phyloP scores from a whole-genome alignment of 2,797 vertebrate genomes.

The Psittacula derbiana region DNA sequence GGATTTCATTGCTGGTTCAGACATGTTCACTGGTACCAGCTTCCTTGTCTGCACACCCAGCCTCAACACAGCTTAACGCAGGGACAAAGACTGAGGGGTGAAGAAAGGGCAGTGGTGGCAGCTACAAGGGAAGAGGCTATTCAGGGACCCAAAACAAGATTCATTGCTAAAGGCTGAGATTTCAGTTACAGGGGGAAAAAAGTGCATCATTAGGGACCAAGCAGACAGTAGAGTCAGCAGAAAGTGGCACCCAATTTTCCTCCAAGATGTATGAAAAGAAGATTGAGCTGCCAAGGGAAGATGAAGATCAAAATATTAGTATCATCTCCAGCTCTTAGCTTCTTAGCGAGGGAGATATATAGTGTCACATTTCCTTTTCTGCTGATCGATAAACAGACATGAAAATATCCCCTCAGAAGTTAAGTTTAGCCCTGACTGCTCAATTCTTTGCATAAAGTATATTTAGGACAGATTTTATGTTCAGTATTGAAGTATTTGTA shows the following conservation, averaged over 20 bases:
- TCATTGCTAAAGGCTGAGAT: neutral
- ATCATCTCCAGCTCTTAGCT: neutral
- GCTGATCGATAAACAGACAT: neutral
- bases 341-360: neutral
- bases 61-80: rapidly evolving
- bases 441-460: neutral
- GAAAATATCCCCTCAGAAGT: neutral
- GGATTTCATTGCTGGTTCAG: neutral
- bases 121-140: neutral
- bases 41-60: neutral
- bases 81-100: neutral
- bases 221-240: neutral
- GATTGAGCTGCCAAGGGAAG: constrained; percentile 11
- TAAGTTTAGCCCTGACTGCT: neutral
- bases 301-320: neutral
- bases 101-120: neutral
- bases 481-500: neutral
- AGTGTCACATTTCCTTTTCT: neutral
- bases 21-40: neutral
- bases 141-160: neutral
- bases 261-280: neutral
- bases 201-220: neutral
- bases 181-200: neutral
- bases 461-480: neutral
- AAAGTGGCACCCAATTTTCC: neutral